Evolutionary conservation across 2,113 vertebrate genomes (phyloP).

Genomic region (Proteles cristata): DNA sequence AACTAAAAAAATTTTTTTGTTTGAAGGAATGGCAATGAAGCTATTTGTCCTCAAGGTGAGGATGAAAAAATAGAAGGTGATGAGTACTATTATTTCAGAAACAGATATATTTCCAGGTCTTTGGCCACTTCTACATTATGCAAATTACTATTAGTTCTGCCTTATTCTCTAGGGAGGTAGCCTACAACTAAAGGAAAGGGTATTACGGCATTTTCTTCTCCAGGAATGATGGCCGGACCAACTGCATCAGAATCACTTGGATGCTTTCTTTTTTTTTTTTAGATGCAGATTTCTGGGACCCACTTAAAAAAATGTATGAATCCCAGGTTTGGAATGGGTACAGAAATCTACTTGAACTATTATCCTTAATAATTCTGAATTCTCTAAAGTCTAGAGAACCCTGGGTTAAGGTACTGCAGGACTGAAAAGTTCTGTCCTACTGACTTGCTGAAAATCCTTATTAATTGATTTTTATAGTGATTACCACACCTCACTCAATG

Average conservation of each 20-base stretch:
- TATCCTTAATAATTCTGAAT: neutral
- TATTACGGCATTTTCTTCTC: neutral
- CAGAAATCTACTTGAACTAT: constrained; percentile 28
- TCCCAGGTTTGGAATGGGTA: neutral
- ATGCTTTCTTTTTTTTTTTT: neutral
- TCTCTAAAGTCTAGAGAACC: constrained; percentile 22
- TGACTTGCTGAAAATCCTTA: neutral
- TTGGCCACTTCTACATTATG: neutral
- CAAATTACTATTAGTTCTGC: constrained; percentile 30
- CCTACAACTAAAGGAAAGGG: constrained; percentile 30
- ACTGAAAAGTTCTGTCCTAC: neutral
- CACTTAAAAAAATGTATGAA: neutral
- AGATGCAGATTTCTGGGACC: neutral
- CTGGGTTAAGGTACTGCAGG: neutral
- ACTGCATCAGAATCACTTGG: neutral
- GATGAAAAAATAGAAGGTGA: constrained; percentile 39
- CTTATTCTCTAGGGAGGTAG: neutral
- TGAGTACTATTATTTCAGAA: constrained; percentile 31
- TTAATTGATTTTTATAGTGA: constrained; percentile 30
- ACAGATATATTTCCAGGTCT: neutral
- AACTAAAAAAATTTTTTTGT: no score
- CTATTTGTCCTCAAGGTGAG: neutral
- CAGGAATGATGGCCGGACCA: neutral
- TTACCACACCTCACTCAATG: neutral
- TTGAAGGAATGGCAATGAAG: neutral